Evolutionary conservation across 2,888 invertebrate genomes (phyloP), one percentile per base, ranked within the genome.

Genomic region (Ornithoptera alexandrae): DNA sequence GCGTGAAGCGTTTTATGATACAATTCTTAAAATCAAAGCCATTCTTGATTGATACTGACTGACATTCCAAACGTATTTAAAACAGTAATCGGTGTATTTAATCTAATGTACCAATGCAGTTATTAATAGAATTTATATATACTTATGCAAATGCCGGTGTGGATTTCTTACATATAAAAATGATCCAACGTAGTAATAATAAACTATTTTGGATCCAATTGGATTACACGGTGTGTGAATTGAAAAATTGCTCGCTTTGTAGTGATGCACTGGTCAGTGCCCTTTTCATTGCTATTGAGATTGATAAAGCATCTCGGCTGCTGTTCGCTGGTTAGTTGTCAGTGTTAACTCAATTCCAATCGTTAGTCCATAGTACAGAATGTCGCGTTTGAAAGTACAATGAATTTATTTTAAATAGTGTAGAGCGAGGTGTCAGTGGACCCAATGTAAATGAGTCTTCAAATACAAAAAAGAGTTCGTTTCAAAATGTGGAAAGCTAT

Each of bases 401-500:
- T 53, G 53, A 2, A 18, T 30, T 24, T 46, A 24, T 22, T 46
- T 6, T 50, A 63, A 20, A 64, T 22, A 22, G 58, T 65, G 39
- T 63, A 12, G 2, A 7, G 30, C 2, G 7, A 39, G 67, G 36
- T 70, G 39, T 56, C 30, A 17, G 39, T 22, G 39, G n/a, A 78
- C 81, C 78, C 73, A 72, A 81, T 83, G 81, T 80, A 79, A 84
- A 92, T 91, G 90, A 90, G 89, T 88, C 82, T 90, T 72, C 87
- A 89, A 83, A 83, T 87, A 76, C 83, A 85, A 59, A 91, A 89
- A 78, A 86, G 81, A 75, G 78, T 82, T 56, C 89, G 85, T 77
- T 86, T 89, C 79, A 92, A 84, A 71, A 92, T 92, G 92, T 92
- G 92, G 92, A 92, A 91, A 78, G 86, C 91, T 66, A 83, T 92